Conservation (phyloP, 2,113 vertebrate genomes). For the Brachyhypopomus occidentalis region DNA sequence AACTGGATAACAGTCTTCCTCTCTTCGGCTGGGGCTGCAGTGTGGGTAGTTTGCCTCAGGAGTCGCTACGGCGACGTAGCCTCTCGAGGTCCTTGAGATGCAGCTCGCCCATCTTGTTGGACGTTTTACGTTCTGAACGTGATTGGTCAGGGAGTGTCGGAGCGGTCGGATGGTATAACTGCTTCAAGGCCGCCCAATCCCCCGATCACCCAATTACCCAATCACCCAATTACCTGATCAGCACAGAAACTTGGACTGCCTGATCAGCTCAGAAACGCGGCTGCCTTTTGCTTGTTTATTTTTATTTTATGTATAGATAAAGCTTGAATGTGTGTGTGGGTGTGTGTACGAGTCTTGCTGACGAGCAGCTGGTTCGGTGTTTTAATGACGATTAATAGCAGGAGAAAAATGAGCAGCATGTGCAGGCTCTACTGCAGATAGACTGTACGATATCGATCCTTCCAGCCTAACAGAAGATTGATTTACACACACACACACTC, state of each 20-base stretch:
- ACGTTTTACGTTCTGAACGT: too few relatives aligned
- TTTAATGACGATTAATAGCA: conserved; percentile 77
- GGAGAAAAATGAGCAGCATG: conserved; percentile 71
- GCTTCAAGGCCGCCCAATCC: too few relatives aligned
- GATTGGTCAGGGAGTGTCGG: too few relatives aligned
- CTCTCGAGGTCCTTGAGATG: too few relatives aligned
- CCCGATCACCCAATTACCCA: too few relatives aligned
- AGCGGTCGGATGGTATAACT: too few relatives aligned
- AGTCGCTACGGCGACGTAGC: conserved; percentile 31
- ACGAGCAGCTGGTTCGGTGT: conserved; percentile 35
- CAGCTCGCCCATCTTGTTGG: too few relatives aligned
- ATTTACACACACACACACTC: conserved; percentile 58
- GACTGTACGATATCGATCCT: conserved; percentile 67
- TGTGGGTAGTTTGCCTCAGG: conserved; percentile 55
- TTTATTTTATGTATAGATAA: too few relatives aligned
- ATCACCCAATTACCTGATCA: too few relatives aligned
- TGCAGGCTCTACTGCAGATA: conserved; percentile 67
- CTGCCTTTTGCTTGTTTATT: too few relatives aligned
- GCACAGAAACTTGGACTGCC: too few relatives aligned
- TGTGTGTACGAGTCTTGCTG: not conserved
- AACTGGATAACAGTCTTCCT: conserved; percentile 38
- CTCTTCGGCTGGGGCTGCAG: conserved; percentile 31
- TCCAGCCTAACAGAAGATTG: conserved; percentile 73
- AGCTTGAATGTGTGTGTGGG: not conserved
- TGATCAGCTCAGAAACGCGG: too few relatives aligned